Evolutionary conservation across 2,888 invertebrate species (phyloP).

Genomic region (Chromoteleia sp.): DNA sequence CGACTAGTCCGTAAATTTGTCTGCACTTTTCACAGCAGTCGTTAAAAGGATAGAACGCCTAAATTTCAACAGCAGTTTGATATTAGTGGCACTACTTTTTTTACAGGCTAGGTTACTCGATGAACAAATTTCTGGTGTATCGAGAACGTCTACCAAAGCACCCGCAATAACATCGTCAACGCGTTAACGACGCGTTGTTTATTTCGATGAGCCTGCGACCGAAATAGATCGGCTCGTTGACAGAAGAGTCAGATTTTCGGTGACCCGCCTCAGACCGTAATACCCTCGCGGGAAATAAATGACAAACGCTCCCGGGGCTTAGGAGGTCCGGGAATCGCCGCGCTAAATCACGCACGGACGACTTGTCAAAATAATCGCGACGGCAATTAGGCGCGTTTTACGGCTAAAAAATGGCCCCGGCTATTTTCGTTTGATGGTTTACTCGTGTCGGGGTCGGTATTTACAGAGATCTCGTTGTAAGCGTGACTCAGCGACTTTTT

Average conservation of each 20-base stretch:
- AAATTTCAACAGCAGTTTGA: no score
- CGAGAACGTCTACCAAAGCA: no score
- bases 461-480: slow-evolving; percentile 1
- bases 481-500: background rate
- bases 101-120: no score
- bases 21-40: no score
- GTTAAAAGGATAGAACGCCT: no score
- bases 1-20: no score
- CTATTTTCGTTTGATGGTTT: slow-evolving; percentile 33
- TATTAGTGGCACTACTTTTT: no score
- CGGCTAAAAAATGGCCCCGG: slow-evolving; percentile 16
- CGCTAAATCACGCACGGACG: slow-evolving; percentile 39
- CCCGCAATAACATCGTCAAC: slow-evolving; percentile 41
- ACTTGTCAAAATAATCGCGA: slow-evolving; percentile 52
- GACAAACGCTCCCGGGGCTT: slow-evolving; percentile 3
- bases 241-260: slow-evolving; percentile 60
- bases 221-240: slow-evolving; percentile 76
- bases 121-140: no score
- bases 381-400: slow-evolving; percentile 27
- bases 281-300: slow-evolving; percentile 38
- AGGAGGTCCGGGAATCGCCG: slow-evolving; percentile 20
- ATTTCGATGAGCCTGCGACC: slow-evolving; percentile 59
- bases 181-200: slow-evolving; percentile 58
- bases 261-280: slow-evolving; percentile 23
- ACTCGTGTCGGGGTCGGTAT: slow-evolving; percentile 1